Evolutionary conservation across 1,140 invertebrate genomes (phyloP).

Genomic region (Drosophila cardini): DNA sequence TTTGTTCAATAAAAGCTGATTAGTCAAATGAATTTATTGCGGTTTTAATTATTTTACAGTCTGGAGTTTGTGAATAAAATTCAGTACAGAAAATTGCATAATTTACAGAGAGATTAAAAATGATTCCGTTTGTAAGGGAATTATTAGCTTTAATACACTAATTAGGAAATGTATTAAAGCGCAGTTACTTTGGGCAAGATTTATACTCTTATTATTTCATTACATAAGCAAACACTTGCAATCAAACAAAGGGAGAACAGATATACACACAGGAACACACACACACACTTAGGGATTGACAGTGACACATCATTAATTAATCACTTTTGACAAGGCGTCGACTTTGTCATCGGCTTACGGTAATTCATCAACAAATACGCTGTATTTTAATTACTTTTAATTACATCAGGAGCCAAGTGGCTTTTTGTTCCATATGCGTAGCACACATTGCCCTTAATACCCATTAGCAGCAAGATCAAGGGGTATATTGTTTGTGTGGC

Average conservation of each 20-base stretch:
- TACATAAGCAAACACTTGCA: background rate
- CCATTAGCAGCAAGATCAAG: background rate
- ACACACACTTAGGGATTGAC: background rate
- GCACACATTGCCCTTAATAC: slow-evolving; percentile 21
- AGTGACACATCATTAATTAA: slow-evolving; percentile 55
- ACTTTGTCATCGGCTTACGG: slow-evolving; percentile 45
- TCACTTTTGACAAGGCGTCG: slow-evolving; percentile 53
- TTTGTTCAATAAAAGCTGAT: slow-evolving; percentile 1
- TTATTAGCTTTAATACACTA: background rate
- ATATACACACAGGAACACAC: background rate
- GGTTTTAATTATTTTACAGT: no score
- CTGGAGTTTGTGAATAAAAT: background rate
- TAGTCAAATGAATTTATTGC: no score
- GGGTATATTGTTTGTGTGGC: slow-evolving; percentile 4
- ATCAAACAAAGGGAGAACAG: slow-evolving; percentile 11
- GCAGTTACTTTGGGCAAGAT: slow-evolving; percentile 1
- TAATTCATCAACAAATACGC: slow-evolving; percentile 52
- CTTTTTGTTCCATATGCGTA: slow-evolving; percentile 27
- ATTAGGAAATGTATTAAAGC: background rate
- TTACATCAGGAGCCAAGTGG: slow-evolving; percentile 39
- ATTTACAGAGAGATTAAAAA: background rate
- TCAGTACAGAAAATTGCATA: background rate
- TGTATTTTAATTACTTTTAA: slow-evolving; percentile 73
- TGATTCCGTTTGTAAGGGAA: background rate
- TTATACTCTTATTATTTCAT: slow-evolving; percentile 11